Evolutionary conservation across 2,113 vertebrate species (phyloP).

Genomic region (Arizona elegans): DNA sequence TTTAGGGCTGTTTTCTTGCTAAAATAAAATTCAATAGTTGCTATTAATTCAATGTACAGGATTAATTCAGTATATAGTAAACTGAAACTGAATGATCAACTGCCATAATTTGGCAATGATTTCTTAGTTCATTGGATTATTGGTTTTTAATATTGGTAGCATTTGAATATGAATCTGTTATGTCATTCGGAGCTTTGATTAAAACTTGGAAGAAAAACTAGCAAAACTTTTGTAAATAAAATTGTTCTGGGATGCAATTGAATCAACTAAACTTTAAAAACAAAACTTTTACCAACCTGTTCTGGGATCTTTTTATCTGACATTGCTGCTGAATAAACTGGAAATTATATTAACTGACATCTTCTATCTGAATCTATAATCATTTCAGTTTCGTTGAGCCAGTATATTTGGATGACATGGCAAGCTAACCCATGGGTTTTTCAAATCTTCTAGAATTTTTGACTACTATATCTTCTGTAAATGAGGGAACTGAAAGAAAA

Average conservation of each 20-base stretch:
- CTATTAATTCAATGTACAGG: not conserved
- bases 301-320: not conserved
- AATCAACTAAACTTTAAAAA: not conserved
- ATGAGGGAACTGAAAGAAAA: not conserved
- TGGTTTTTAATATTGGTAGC: slow-evolving; percentile 4
- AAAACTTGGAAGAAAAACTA: not conserved
- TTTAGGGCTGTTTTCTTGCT: not conserved
- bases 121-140: slow-evolving; percentile 9
- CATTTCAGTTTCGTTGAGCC: not conserved
- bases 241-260: not conserved
- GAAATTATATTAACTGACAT: not conserved
- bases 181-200: not conserved
- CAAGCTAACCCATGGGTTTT: not conserved
- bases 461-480: not conserved
- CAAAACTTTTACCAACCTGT: not conserved
- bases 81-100: not conserved
- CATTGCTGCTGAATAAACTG: not conserved
- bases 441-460: not conserved
- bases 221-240: not conserved
- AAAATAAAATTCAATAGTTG: not conserved
- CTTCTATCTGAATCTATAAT: not conserved
- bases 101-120: not conserved
- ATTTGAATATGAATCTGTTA: not conserved
- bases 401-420: not conserved
- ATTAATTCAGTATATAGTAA: not conserved